These are phyloP conservation scores for Eubasilissa splendida DNA, from an alignment of 2,888 invertebrate genomes.

Conservation along the genomic window DNA sequence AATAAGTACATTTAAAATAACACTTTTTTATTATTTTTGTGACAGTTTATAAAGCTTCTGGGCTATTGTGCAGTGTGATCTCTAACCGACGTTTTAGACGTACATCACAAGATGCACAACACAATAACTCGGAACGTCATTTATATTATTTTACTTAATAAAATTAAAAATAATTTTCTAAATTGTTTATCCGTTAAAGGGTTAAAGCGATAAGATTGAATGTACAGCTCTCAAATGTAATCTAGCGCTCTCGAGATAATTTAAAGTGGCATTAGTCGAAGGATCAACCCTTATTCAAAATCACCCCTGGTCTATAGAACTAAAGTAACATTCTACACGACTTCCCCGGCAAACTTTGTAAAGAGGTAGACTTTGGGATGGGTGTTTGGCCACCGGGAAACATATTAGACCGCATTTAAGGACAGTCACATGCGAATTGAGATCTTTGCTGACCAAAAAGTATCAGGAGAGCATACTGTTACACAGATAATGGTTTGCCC, in stretches of 20 bases:
- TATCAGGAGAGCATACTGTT: conserved; percentile 35
- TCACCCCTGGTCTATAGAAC: conserved; percentile 22
- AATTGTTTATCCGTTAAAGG: conserved; percentile 17
- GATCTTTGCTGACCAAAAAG: conserved; percentile 39
- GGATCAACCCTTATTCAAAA: conserved; percentile 41
- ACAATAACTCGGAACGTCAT: too few species aligned
- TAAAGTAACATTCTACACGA: conserved; percentile 37
- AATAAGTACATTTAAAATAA: too few species aligned
- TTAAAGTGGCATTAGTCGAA: conserved; percentile 44
- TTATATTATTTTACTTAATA: background rate
- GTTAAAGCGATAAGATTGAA: conserved; percentile 52
- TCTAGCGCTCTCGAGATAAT: conserved; percentile 52
- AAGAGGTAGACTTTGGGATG: conserved; percentile 24
- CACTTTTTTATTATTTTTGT: too few species aligned
- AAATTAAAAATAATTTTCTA: background rate
- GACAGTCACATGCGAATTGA: conserved; percentile 34
- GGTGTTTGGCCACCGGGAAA: conserved; percentile 24
- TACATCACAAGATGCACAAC: too few species aligned
- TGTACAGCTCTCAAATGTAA: conserved; percentile 49
- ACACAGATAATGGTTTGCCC: conserved; percentile 27
- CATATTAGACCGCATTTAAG: conserved; percentile 37
- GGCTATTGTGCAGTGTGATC: too few species aligned
- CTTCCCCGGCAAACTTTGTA: conserved; percentile 13
- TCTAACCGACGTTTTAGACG: too few species aligned
- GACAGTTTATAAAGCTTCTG: too few species aligned